phyloP scores from a whole-genome alignment of 2,888 invertebrate genomes.

The Nemurella pictetii region DNA sequence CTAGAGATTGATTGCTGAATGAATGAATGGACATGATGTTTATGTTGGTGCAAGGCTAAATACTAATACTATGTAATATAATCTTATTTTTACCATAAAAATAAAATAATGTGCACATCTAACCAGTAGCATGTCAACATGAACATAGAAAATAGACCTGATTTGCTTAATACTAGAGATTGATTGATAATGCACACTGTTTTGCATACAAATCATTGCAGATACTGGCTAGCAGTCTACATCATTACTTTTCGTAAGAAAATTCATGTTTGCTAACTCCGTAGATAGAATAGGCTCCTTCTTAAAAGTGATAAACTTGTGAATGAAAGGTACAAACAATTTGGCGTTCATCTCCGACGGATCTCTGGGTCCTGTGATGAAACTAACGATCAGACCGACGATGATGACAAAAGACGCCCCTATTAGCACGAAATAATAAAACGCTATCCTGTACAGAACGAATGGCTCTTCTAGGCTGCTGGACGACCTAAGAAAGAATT shows the following conservation, averaged over 20 bases:
- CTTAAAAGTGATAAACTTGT: background rate
- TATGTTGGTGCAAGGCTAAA: too few relatives aligned
- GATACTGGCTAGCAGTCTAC: background rate
- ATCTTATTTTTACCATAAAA: too few relatives aligned
- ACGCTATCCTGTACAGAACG: conserved; percentile 64
- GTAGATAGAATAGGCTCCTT: background rate
- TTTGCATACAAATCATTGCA: too few relatives aligned
- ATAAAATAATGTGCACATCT: too few relatives aligned
- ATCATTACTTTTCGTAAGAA: background rate
- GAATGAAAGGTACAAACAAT: conserved; percentile 3
- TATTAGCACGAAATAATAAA: conserved; percentile 69
- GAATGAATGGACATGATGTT: too few relatives aligned
- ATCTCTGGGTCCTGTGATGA: conserved; percentile 60
- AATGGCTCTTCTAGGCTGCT: background rate
- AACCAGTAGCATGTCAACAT: too few relatives aligned
- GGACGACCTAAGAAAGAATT: background rate
- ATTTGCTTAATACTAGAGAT: too few relatives aligned
- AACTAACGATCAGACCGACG: conserved; percentile 65
- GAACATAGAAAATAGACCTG: too few relatives aligned
- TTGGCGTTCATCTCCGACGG: conserved; percentile 46
- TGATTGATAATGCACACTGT: too few relatives aligned
- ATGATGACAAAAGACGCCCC: conserved; percentile 63
- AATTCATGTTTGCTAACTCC: background rate
- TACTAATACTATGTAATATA: too few relatives aligned
- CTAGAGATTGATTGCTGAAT: too few relatives aligned